Percentiles rank a stretch among this genome's conserved stretches.
Evolutionary conservation across 2,888 invertebrate genomes (phyloP).

Genomic region (Lymantria monacha): DNA sequence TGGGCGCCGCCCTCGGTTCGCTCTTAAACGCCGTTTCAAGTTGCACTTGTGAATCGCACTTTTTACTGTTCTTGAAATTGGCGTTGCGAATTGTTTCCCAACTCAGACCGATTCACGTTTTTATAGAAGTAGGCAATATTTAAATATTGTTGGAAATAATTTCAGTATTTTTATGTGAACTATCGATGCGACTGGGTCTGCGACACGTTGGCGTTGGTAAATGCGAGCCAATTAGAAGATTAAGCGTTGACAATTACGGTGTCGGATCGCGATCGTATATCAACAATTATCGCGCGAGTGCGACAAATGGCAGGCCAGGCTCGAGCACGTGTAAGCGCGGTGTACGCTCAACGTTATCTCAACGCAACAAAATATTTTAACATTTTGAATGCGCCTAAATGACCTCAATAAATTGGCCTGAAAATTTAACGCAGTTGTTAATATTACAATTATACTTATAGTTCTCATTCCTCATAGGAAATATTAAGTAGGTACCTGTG

Average conservation of each 20-base stretch:
- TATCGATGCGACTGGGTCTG: conserved; percentile 56
- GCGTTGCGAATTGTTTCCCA: conserved; percentile 75
- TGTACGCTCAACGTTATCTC: conserved; percentile 35
- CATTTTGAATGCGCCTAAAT: conserved; percentile 21
- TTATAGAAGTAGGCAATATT: conserved; percentile 47
- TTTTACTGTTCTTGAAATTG: conserved; percentile 80
- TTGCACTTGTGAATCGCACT: conserved; percentile 82
- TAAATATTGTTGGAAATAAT: conserved; percentile 33
- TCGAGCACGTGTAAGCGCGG: conserved; percentile 65
- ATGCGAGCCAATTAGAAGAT: conserved; percentile 82
- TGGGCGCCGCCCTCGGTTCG: conserved; percentile 78
- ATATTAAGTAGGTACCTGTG: too few species aligned
- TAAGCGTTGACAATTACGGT: conserved; percentile 81
- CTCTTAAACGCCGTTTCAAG: conserved; percentile 81
- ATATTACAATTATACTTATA: background rate
- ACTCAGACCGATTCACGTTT: conserved; percentile 55
- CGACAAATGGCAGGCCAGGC: conserved; percentile 73
- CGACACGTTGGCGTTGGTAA: conserved; percentile 77
- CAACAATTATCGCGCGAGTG: conserved; percentile 80
- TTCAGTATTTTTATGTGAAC: conserved; percentile 56
- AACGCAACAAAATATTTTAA: conserved; percentile 23
- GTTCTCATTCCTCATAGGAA: background rate
- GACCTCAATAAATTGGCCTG: background rate
- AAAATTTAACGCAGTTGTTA: background rate
- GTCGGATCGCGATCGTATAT: conserved; percentile 80